Conservation (phyloP, 2,113 vertebrate genomes). For the Strix uralensis region DNA sequence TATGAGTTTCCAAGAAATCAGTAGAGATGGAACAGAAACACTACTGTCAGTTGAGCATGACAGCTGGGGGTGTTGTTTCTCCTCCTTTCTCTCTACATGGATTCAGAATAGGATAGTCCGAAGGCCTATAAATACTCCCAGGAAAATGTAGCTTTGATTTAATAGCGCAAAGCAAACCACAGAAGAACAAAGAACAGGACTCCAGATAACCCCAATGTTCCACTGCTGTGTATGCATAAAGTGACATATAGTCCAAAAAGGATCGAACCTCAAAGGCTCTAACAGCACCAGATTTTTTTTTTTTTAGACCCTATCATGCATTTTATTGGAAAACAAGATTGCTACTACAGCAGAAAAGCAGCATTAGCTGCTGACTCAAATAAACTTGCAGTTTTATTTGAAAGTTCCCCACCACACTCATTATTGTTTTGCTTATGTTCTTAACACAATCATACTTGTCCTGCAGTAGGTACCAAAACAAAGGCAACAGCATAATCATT, state of each 20-base stretch:
- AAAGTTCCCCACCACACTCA: neutral
- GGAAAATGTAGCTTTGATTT: neutral
- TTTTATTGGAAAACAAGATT: neutral
- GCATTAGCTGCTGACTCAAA: neutral
- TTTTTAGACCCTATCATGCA: neutral
- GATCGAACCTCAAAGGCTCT: neutral
- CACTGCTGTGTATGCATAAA: accelerated
- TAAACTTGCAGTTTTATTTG: neutral
- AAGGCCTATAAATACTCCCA: neutral
- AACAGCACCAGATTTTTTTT: neutral
- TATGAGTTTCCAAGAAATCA: too few relatives aligned
- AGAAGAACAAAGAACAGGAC: neutral
- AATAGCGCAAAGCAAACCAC: neutral
- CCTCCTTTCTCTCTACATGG: neutral
- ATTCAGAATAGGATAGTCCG: accelerated
- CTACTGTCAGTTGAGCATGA: accelerated
- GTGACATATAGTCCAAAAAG: accelerated
- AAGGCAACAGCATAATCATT: neutral
- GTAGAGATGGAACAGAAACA: neutral
- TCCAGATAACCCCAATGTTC: accelerated
- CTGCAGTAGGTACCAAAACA: neutral
- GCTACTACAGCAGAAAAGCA: neutral
- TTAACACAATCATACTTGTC: neutral
- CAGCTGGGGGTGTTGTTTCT: neutral
- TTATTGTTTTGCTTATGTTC: neutral